Base-by-base conservation (phyloP, 2,113 vertebrate genomes). In the Ammospiza nelsoni region DNA sequence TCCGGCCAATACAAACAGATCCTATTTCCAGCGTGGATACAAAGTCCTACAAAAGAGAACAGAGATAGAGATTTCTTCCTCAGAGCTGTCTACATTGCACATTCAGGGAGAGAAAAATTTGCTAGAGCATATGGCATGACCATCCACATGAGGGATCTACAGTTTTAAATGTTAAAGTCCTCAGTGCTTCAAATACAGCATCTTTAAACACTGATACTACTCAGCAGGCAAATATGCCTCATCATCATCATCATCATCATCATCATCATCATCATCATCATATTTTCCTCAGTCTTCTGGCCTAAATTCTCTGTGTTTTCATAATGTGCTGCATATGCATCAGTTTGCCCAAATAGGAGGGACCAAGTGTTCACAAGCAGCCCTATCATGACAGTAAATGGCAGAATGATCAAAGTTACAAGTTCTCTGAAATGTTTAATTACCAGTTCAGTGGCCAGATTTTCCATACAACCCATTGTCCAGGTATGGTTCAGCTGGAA, bases 91-190 rank as follows among this genome's bases (percentile, higher is more conserved):
- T 71, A 35, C 10, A 28, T 11, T 39, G 23, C 1, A 21, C 1
- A 5, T 48, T 67, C 52, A 37, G 51, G 51, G 51, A 80, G 48
- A 76, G 67, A 44, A 94, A 75, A 61, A 74, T 37, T 73, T 33
- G 6, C 48, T 41, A 52, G 35, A 43, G 21, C 35, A 52, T 1
- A 1, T 0, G 5, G 51, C 1, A 6, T 33, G 51, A 52, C 24
- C 1, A 4, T 46, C 27, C 35, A 15, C 5, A 2, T 0, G 1
- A 3, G 1, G 33, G 11, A 27, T 71, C 39, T 28, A 51, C 15
- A 6, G 13, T 55, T 90, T 81, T 65, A 37, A 16, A 22, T 48
- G 18, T 24, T 67, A 18, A 69, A 75, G 49, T 46, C n/a, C 29
- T 18, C 0, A 0, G 9, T 62, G 27, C 74, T 49, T 80, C 88